Evolutionary conservation across 1,140 invertebrate species (phyloP).

Genomic region (Ceratina japonica): DNA sequence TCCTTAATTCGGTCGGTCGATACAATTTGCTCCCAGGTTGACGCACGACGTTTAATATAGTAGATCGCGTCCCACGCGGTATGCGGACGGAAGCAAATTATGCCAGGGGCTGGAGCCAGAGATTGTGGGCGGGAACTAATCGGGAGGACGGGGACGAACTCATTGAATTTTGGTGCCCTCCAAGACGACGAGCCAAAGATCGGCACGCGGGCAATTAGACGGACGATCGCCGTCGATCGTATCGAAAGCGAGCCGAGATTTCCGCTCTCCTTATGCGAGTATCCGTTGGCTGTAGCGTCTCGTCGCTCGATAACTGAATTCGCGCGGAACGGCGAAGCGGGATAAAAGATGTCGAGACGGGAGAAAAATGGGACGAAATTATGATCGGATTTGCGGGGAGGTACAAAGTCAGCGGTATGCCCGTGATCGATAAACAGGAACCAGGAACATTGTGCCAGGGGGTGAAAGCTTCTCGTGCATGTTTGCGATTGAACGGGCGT

Average conservation of each 20-base stretch:
- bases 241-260: too few relatives aligned
- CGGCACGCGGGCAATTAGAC: conserved; percentile 8
- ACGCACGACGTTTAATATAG: neutral
- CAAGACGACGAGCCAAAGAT: neutral
- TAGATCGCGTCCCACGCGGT: neutral
- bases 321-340: too few relatives aligned
- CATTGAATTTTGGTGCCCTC: conserved; percentile 10
- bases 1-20: neutral
- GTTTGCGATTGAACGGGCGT: conserved; percentile 19
- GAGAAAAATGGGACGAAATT: neutral
- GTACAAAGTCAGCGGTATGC: conserved; percentile 3
- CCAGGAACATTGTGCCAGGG: neutral
- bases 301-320: too few relatives aligned
- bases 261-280: too few relatives aligned
- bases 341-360: neutral
- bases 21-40: neutral
- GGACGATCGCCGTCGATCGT: neutral
- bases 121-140: neutral
- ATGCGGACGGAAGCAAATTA: conserved; percentile 16
- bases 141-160: neutral
- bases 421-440: conserved; percentile 34
- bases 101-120: neutral
- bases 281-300: too few relatives aligned
- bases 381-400: conserved; percentile 20
- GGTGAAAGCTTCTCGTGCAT: conserved; percentile 3